Evolutionary conservation across 2,113 vertebrate species (phyloP), one percentile per base, ranked within the genome.

Genomic region (Macaca nemestrina): DNA sequence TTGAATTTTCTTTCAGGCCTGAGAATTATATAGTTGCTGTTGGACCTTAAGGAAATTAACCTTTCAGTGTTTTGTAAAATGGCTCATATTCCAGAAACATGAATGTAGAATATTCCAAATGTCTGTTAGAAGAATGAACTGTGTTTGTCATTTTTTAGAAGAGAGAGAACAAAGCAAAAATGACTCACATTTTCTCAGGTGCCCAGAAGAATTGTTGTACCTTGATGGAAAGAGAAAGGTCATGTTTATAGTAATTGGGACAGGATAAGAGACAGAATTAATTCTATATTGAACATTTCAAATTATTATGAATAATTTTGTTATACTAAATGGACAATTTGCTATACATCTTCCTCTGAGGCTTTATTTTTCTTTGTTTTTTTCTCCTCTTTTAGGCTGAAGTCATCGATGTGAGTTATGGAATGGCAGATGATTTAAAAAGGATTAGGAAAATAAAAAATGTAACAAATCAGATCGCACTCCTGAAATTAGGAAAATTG

Each of bases 341-440:
- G 38, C 13, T 81, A 14, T 78, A 57, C 75, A 57, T 92, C 35
- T 50, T 78, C 38, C 30, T 80, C 3, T 3, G 45, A 11, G 0
- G 1, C 3, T 88, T 82, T 78, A 38, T 23, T 18, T 13, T 67
- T 43, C n/a, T 92, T 96, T 68, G 76, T 43, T 6, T 96, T 27
- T 76, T 90, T 72, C 81, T 93, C 78, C 89, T 88, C 61, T 96
- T 98, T 75, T 96, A 99, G 99, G 99, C 98, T 92, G 99, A 99
- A 98, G 97, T 99, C 59, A 98, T 99, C 93, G 99, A 99, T 78
- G 98, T 99, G 35, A 99, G 99, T 96, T 99, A 99, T 70, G 99
- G 99, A 84, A 98, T 98, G 1, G 52, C 97, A 93, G 99, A 99
- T 55, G 99, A 99, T 95, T 98, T 99, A 98, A 98, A 98, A 97